Conservation (phyloP, 2,113 vertebrate species). For the Chroicocephalus ridibundus region DNA sequence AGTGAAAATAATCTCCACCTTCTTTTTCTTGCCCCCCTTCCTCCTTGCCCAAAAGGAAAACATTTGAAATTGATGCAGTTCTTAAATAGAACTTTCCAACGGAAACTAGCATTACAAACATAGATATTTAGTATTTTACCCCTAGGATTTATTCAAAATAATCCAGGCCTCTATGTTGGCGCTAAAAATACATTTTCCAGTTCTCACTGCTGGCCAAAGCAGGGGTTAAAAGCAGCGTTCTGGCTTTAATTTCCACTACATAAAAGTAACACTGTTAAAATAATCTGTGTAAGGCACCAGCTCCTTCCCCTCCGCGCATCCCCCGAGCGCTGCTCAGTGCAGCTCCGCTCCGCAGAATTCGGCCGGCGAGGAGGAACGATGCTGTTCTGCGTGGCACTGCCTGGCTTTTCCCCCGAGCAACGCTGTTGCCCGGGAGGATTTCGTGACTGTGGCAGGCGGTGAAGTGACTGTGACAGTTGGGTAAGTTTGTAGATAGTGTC, state of each 20-base stretch:
- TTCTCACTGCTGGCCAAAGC: slow-evolving; percentile 22
- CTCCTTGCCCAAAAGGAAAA: slow-evolving; percentile 47
- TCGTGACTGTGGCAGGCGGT: background rate
- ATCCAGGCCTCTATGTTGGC: background rate
- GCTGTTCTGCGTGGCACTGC: background rate
- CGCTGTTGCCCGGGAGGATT: fast-evolving
- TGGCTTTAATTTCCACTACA: slow-evolving; percentile 38
- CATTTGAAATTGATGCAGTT: slow-evolving; percentile 62
- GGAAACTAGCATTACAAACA: slow-evolving; percentile 64
- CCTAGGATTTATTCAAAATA: slow-evolving; percentile 66
- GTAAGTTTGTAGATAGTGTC: background rate
- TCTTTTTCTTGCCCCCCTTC: background rate
- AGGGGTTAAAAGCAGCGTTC: slow-evolving; percentile 51
- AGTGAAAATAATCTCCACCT: slow-evolving; percentile 45
- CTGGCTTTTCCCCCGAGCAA: fast-evolving
- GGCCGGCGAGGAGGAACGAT: fast-evolving
- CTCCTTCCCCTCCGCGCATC: background rate
- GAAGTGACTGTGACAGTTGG: background rate
- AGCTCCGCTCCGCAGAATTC: background rate
- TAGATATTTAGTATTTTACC: slow-evolving; percentile 64
- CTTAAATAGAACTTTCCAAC: slow-evolving; percentile 67
- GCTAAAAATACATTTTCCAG: slow-evolving; percentile 61
- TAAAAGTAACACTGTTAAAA: slow-evolving; percentile 50
- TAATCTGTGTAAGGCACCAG: background rate
- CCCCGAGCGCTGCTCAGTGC: background rate